Evolutionary conservation across 2,113 vertebrate species (phyloP), one percentile per base, ranked within the genome.

Genomic region (Microcebus jonahi): DNA sequence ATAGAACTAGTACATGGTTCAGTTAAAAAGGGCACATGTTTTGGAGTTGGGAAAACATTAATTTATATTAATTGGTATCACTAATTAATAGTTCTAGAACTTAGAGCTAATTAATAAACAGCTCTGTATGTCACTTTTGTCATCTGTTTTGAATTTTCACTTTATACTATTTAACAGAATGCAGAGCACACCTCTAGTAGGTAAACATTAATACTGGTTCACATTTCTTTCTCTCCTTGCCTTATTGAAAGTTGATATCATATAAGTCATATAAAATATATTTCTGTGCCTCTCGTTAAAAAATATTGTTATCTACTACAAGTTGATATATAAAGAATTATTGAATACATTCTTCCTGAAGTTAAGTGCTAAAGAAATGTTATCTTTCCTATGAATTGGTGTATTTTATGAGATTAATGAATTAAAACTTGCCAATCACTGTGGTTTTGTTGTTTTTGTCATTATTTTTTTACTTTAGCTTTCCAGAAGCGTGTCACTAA

Each of bases 361-460:
- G 13, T 61, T 90, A 83, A 61, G 12, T 42, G 21, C 34, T 88
- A 36, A 20, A 59, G 63, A 94, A 59, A 61, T 67, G 75, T 71
- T 92, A 57, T 65, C 18, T 92, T 92, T 81, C 10, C 59, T 95
- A 6, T 90, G 53, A 77, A 71, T 68, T 63, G 57, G 29, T 55
- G 48, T 80, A 79, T 27, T 79, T 73, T 88, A 23, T 94, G 55
- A 88, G n/a, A 73, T 84, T 50, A 93, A 57, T 89, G 50, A 90
- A 45, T 91, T 63, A 86, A 86, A 91, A 14, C 31, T 55, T 76
- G 42, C 34, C 80, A 34, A n/a, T 94, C 9, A 21, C 15, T 88
- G 42, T 83, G 21, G 36, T 84, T 94, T 85, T 77, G 23, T 76
- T 59, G 34, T 87, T 36, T 14, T 90, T 76, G n/a, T 50, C 59